Conservation (phyloP, 2,113 vertebrate species). For the Tachuris rubrigastra region DNA sequence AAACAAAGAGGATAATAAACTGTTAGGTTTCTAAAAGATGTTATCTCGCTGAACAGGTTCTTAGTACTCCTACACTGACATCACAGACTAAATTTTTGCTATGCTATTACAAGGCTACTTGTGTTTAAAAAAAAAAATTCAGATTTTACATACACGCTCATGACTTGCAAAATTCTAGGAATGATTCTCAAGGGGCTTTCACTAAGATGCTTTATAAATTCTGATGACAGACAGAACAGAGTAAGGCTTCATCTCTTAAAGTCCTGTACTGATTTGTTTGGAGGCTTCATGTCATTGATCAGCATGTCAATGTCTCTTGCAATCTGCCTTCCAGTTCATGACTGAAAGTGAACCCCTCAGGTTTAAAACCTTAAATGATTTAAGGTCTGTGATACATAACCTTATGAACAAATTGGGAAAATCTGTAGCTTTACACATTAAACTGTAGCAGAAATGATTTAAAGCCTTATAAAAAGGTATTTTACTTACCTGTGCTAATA, state of each 20-base stretch:
- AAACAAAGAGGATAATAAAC: constrained; percentile 13
- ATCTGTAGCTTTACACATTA: constrained; percentile 54
- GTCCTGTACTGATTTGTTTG: constrained; percentile 55
- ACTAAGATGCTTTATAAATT: constrained; percentile 63
- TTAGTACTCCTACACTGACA: not conserved
- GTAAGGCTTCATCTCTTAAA: constrained; percentile 42
- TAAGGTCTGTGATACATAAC: constrained; percentile 37
- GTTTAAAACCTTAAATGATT: constrained; percentile 50
- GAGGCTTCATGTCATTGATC: constrained; percentile 51
- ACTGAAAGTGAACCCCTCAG: constrained; percentile 50
- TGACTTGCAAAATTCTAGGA: constrained; percentile 68
- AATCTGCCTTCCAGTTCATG: constrained; percentile 35
- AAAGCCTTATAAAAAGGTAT: constrained; percentile 44
- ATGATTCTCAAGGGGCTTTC: constrained; percentile 61
- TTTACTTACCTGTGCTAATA: constrained; percentile 42
- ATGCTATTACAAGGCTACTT: constrained; percentile 10
- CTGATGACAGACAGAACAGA: constrained; percentile 55
- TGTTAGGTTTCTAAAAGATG: constrained; percentile 10
- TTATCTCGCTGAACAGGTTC: not conserved
- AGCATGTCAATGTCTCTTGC: constrained; percentile 43
- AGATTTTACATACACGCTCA: constrained; percentile 56
- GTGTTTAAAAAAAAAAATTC: not conserved
- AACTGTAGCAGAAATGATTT: constrained; percentile 24
- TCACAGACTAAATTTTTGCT: not conserved
- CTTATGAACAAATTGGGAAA: constrained; percentile 27